phyloP scores from a whole-genome alignment of 2,888 invertebrate genomes.

The Campaea margaritaria region DNA sequence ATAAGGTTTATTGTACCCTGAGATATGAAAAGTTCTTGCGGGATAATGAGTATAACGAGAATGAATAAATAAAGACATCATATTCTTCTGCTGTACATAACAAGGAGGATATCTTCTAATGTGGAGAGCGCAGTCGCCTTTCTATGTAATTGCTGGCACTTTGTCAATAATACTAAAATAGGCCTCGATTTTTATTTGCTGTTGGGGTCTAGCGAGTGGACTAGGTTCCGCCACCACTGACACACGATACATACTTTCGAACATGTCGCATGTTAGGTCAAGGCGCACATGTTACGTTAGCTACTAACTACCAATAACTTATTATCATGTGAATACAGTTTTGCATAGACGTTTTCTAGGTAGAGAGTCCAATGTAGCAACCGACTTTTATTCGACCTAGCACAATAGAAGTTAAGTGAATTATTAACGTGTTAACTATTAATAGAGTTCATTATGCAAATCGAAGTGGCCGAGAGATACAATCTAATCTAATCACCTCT shows the following conservation, averaged over 20 bases:
- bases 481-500: neutral
- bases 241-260: neutral
- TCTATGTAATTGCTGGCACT: too few relatives aligned
- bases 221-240: neutral
- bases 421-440: neutral
- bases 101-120: too few relatives aligned
- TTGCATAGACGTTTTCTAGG: neutral
- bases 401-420: neutral
- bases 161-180: too few relatives aligned
- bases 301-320: neutral
- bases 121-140: too few relatives aligned
- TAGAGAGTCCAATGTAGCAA: slow-evolving; percentile 6
- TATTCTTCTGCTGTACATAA: too few relatives aligned
- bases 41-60: too few relatives aligned
- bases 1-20: too few relatives aligned
- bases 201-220: neutral
- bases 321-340: neutral
- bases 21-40: too few relatives aligned
- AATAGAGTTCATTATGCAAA: neutral
- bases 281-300: slow-evolving; percentile 14
- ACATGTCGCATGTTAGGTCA: slow-evolving; percentile 17
- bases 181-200: neutral
- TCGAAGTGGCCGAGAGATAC: neutral
- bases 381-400: neutral
- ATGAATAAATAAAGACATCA: too few relatives aligned